Conservation (phyloP, 2,113 vertebrate genomes). For the Saccopteryx leptura region DNA sequence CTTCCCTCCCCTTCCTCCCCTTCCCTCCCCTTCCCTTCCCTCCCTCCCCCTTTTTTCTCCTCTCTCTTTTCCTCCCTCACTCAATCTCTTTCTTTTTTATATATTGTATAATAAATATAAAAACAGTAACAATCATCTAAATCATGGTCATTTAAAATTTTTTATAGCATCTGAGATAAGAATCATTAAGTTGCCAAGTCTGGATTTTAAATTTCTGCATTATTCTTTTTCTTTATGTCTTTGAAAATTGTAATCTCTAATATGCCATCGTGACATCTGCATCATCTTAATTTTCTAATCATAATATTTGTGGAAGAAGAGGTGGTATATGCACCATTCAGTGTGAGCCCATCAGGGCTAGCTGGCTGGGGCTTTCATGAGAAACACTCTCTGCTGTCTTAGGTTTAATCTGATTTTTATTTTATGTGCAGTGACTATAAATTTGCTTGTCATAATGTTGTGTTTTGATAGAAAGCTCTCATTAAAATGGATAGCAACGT, state of each 20-base stretch:
- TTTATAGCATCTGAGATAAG: not conserved
- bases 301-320: not conserved
- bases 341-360: not conserved
- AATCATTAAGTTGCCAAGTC: not conserved
- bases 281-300: not conserved
- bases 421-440: not conserved
- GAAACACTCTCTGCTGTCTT: not conserved
- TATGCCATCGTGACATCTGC: not conserved
- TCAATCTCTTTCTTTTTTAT: not conserved
- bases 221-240: not conserved
- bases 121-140: conserved; percentile 6
- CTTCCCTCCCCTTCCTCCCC: fast-evolving
- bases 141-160: not conserved
- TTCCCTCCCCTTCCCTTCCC: fast-evolving
- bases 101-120: not conserved
- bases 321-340: not conserved
- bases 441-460: not conserved
- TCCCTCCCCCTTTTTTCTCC: no score
- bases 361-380: not conserved
- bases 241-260: conserved; percentile 25
- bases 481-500: not conserved
- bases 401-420: not conserved
- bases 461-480: not conserved
- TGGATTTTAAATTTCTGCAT: conserved; percentile 24
- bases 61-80: no score